A percentile compares a stretch with the other conserved stretches of the same genome.
Conservation (phyloP, 2,888 invertebrate species). For the Tridacna crocea region DNA sequence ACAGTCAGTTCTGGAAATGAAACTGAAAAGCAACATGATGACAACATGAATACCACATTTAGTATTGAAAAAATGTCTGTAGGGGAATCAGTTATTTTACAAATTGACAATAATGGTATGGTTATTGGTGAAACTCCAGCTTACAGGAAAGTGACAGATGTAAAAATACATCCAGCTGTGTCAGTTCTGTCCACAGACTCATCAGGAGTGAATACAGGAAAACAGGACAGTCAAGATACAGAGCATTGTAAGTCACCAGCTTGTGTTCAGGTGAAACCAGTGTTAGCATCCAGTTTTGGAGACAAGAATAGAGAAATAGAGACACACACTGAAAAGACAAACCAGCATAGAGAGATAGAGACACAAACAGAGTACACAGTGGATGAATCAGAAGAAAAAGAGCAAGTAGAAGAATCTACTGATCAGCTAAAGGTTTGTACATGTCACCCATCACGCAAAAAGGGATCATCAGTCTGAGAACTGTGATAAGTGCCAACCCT, state of each 20-base stretch:
- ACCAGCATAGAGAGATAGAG: conserved; percentile 20
- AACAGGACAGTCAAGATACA: background rate
- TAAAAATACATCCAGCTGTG: conserved; percentile 22
- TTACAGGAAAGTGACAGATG: background rate
- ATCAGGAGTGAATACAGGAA: background rate
- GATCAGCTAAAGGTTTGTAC: too few species aligned
- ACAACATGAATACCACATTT: background rate
- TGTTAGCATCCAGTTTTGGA: background rate
- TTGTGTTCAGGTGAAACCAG: conserved; percentile 14
- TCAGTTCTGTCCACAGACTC: background rate
- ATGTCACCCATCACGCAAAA: too few species aligned
- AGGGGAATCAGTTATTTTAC: conserved; percentile 8
- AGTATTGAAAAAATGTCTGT: conserved; percentile 16
- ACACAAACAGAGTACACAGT: conserved; percentile 22
- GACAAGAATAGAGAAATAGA: conserved; percentile 16
- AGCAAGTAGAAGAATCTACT: too few species aligned
- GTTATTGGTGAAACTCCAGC: conserved; percentile 12
- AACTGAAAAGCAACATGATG: background rate
- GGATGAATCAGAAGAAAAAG: conserved; percentile 10
- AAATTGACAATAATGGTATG: background rate
- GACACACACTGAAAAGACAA: conserved; percentile 17
- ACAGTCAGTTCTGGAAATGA: background rate
- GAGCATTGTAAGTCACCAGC: background rate
- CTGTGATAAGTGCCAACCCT: too few species aligned
- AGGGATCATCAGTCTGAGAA: too few species aligned